A percentile compares a stretch with the other conserved stretches of the same genome.
Conservation (phyloP, 2,888 invertebrate genomes). For the Sesia apiformis region DNA sequence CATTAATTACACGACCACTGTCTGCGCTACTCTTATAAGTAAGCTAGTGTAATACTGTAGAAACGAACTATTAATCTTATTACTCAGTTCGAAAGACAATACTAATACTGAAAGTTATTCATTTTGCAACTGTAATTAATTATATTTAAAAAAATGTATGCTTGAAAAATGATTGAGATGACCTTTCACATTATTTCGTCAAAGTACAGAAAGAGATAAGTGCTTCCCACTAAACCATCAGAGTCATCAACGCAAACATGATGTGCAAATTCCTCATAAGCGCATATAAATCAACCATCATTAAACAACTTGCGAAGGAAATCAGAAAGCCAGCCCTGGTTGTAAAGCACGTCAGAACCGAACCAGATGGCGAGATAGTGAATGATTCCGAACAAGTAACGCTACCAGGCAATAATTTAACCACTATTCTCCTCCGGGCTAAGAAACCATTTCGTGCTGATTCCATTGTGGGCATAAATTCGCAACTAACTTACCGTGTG, state of each 20-base stretch:
- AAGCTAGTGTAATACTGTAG: too few relatives aligned
- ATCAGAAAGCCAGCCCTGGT: slow-evolving; percentile 39
- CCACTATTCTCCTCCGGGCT: slow-evolving; percentile 39
- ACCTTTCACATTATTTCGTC: too few relatives aligned
- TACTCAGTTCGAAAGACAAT: too few relatives aligned
- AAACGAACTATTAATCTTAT: too few relatives aligned
- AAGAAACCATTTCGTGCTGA: slow-evolving; percentile 44
- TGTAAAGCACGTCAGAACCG: slow-evolving; percentile 51
- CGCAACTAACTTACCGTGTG: slow-evolving; percentile 33
- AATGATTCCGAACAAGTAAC: slow-evolving; percentile 44
- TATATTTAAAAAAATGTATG: too few relatives aligned
- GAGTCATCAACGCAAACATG: slow-evolving; percentile 11
- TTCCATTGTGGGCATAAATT: slow-evolving; percentile 54
- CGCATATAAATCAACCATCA: slow-evolving; percentile 44
- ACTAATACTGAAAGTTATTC: too few relatives aligned
- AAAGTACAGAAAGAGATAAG: too few relatives aligned
- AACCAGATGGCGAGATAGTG: slow-evolving; percentile 57
- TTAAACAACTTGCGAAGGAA: slow-evolving; percentile 32
- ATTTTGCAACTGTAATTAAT: too few relatives aligned
- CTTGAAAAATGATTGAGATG: too few relatives aligned
- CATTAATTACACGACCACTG: too few relatives aligned
- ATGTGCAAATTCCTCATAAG: slow-evolving; percentile 24
- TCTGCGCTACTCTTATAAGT: too few relatives aligned
- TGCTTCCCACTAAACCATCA: slow-evolving; percentile 9
- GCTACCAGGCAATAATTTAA: slow-evolving; percentile 50